Evolutionary conservation across 2,113 vertebrate genomes (phyloP).

Genomic region (Phaethornis superciliosus): DNA sequence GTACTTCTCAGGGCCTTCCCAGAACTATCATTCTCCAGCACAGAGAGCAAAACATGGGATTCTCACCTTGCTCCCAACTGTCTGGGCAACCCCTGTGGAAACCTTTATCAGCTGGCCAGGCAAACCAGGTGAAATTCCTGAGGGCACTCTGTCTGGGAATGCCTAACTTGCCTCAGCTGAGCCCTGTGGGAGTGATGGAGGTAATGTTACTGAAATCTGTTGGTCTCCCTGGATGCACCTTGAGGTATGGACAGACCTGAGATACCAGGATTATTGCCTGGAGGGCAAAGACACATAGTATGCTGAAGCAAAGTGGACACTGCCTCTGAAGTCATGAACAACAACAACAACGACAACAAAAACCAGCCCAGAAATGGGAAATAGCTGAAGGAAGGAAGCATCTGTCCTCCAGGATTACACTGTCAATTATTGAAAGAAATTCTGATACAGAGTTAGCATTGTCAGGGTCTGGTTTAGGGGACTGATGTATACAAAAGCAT

Average conservation of each 20-base stretch:
- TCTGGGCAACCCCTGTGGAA: not conserved
- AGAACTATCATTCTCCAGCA: not conserved
- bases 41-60: not conserved
- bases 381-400: not conserved
- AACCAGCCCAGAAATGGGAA: not conserved
- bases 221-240: not conserved
- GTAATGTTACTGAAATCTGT: not conserved
- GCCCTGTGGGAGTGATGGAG: accelerated
- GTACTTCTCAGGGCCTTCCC: not conserved
- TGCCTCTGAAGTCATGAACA: not conserved
- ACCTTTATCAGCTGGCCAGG: not conserved
- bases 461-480: not conserved
- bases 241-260: not conserved
- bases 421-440: not conserved
- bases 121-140: not conserved
- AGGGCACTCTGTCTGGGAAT: not conserved
- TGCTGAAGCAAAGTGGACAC: not conserved
- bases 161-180: not conserved
- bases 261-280: not conserved
- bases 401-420: not conserved
- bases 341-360: too few species aligned
- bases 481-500: not conserved
- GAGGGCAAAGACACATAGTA: not conserved
- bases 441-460: not conserved
- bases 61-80: not conserved